A percentile compares a stretch with the other conserved stretches of the same genome.
phyloP scores from a whole-genome alignment of 2,113 vertebrate species.

The Takifugu flavidus region DNA sequence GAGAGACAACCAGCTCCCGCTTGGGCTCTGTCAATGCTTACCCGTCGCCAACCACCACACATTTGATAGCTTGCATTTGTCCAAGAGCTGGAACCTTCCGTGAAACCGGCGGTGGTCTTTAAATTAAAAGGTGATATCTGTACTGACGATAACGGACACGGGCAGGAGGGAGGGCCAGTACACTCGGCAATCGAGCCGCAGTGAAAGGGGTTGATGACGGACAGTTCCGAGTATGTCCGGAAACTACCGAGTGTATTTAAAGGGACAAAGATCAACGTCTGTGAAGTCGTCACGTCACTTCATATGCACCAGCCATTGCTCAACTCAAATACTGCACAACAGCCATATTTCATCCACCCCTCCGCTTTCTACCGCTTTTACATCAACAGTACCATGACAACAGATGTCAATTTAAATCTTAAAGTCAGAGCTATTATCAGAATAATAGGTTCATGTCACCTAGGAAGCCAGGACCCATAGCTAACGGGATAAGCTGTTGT shows the following conservation, averaged over 20 bases:
- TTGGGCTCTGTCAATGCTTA: constrained; percentile 45
- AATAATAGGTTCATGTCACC: too few species aligned
- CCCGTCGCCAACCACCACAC: constrained; percentile 82
- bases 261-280: constrained; percentile 36
- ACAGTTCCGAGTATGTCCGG: constrained; percentile 52
- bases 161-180: constrained; percentile 58
- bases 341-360: too few species aligned
- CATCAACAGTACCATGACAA: too few species aligned
- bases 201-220: constrained; percentile 61
- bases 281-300: too few species aligned
- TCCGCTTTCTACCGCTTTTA: too few species aligned
- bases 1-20: not conserved
- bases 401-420: too few species aligned
- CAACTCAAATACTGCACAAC: too few species aligned
- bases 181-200: constrained; percentile 71
- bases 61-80: constrained; percentile 81
- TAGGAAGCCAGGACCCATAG: too few species aligned
- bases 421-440: too few species aligned
- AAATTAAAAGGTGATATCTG: constrained; percentile 31
- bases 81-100: constrained; percentile 40
- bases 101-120: constrained; percentile 14
- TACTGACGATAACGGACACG: constrained; percentile 45
- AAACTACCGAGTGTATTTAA: constrained; percentile 68
- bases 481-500: too few species aligned
- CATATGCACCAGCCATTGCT: too few species aligned